Evolutionary conservation across 2,797 vertebrate species (phyloP).

Genomic region (Triplophysa yarkandensis): DNA sequence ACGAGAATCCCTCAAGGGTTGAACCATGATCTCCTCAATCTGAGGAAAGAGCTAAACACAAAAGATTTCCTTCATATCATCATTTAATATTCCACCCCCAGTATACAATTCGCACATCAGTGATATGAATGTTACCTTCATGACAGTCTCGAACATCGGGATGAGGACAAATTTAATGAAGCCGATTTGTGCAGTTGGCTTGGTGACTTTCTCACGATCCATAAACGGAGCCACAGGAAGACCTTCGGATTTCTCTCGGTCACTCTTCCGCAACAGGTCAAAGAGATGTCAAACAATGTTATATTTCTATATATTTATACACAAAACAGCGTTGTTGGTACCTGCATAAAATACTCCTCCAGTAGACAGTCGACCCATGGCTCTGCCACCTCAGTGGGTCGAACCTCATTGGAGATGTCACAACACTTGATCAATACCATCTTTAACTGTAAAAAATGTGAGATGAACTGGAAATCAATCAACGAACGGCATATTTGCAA

Average conservation of each 20-base stretch:
- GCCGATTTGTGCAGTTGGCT: constrained; percentile 87
- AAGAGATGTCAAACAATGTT: not conserved
- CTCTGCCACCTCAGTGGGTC: constrained; percentile 86
- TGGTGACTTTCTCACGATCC: constrained; percentile 93
- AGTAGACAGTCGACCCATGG: constrained; percentile 92
- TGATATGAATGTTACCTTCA: constrained; percentile 73
- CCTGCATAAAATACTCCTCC: constrained; percentile 95
- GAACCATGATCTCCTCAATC: constrained; percentile 93
- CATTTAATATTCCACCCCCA: not conserved
- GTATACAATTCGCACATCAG: not conserved
- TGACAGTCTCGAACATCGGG: constrained; percentile 84
- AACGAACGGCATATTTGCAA: not conserved
- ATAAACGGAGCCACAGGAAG: constrained; percentile 92
- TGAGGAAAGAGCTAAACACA: constrained; percentile 87
- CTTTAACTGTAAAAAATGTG: constrained; percentile 79
- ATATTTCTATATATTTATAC: not conserved
- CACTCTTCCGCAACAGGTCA: constrained; percentile 74
- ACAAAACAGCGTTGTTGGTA: constrained; percentile 52
- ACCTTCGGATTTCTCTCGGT: constrained; percentile 88
- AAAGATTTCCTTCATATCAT: not conserved
- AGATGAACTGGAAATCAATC: not conserved
- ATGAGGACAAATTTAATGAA: constrained; percentile 80
- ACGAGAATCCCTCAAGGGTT: constrained; percentile 90
- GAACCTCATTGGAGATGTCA: constrained; percentile 92
- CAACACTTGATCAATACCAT: constrained; percentile 95